These are phyloP conservation scores for Indicator maculatus DNA, from an alignment of 2,113 vertebrate species.

Conservation along the genomic window DNA sequence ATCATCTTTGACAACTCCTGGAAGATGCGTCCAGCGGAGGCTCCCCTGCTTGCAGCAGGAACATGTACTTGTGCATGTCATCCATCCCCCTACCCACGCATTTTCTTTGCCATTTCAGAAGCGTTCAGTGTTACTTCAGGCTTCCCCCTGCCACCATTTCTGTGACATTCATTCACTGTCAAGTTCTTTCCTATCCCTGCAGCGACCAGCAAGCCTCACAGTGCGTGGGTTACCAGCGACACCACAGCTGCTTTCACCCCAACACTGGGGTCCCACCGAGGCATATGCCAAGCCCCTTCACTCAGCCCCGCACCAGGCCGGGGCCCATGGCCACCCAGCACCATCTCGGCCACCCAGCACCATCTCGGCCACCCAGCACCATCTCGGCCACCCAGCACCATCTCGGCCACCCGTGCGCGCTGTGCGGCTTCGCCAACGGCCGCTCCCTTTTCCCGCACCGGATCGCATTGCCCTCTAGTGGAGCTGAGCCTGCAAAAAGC, in stretches of 20 bases:
- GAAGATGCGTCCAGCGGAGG: not conserved
- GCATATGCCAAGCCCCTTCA: not conserved
- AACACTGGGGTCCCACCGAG: rapidly evolving
- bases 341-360: rapidly evolving
- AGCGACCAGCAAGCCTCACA: rapidly evolving
- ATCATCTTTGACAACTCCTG: not conserved
- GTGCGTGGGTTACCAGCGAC: rapidly evolving
- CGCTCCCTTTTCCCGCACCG: not conserved
- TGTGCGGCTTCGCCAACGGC: rapidly evolving
- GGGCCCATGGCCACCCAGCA: rapidly evolving
- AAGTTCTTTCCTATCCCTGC: not conserved
- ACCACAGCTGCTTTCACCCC: not conserved
- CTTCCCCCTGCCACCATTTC: not conserved
- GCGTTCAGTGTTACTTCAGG: not conserved
- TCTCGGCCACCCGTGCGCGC: rapidly evolving
- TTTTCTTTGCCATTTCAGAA: not conserved
- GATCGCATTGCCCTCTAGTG: slow-evolving; percentile 50
- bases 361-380: rapidly evolving
- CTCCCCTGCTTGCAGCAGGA: not conserved
- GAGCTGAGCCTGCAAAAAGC: not conserved
- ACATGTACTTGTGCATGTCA: rapidly evolving
- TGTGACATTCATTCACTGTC: not conserved
- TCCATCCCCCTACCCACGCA: not conserved
- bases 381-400: rapidly evolving
- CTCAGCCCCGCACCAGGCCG: not conserved